phyloP scores from a whole-genome alignment of 2,797 vertebrate genomes.

The Harpagifer antarcticus region DNA sequence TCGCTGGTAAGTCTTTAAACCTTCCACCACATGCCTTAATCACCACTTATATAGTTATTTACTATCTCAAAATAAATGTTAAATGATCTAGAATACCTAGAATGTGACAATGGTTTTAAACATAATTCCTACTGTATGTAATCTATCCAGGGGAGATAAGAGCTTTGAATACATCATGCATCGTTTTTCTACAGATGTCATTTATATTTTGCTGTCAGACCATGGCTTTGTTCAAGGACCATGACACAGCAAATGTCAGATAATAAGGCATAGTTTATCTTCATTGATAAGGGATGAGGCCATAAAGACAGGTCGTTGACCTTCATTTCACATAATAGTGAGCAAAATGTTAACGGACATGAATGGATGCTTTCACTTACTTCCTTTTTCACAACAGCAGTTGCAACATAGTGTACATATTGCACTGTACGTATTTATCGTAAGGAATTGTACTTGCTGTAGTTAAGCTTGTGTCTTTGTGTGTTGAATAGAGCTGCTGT shows the following conservation, averaged over 20 bases:
- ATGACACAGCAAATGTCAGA: not conserved
- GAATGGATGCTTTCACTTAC: constrained; percentile 4
- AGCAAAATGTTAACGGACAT: not conserved
- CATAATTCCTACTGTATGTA: not conserved
- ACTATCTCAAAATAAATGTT: too few relatives aligned
- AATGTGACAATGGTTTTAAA: not conserved
- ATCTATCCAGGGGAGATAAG: not conserved
- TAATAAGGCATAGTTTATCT: constrained; percentile 43
- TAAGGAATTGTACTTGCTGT: not conserved
- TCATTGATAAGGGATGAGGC: constrained; percentile 31
- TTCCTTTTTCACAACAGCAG: not conserved
- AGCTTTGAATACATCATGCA: not conserved
- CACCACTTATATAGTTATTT: not conserved
- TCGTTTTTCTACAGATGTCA: not conserved
- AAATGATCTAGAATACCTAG: not conserved
- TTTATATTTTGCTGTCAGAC: not conserved
- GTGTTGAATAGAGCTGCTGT: constrained; percentile 75
- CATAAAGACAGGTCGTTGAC: constrained; percentile 57
- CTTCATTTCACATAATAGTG: constrained; percentile 23
- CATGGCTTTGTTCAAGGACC: not conserved
- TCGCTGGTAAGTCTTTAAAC: constrained; percentile 74
- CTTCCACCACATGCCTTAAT: not conserved
- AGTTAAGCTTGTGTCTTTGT: constrained; percentile 16
- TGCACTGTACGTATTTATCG: not conserved
- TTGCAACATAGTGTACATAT: not conserved